Percentiles rank a stretch among this genome's conserved stretches.
Evolutionary conservation across 1,140 invertebrate genomes (phyloP).

Genomic region (Lepidostoma basale): DNA sequence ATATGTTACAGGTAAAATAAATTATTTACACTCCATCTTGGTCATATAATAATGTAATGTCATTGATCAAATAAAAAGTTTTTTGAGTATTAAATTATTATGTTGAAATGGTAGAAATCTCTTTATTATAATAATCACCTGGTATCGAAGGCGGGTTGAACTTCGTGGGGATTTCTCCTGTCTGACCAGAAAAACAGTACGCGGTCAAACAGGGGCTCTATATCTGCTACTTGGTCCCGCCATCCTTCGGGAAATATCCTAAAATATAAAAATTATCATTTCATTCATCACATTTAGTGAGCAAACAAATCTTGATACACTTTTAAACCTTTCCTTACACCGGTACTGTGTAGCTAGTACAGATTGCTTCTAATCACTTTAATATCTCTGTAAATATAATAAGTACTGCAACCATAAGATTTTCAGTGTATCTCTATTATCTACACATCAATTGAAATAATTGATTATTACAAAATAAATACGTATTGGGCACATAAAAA

Average conservation of each 20-base stretch:
- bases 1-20: background rate
- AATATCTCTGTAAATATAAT: too few species aligned
- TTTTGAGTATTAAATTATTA: background rate
- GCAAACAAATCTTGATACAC: too few species aligned
- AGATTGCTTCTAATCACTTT: too few species aligned
- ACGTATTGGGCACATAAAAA: too few species aligned
- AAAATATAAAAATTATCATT: conserved; percentile 29
- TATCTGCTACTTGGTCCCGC: conserved; percentile 83
- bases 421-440: too few species aligned
- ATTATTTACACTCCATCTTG: too few species aligned
- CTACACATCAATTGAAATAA: too few species aligned
- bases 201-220: conserved; percentile 91
- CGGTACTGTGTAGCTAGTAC: too few species aligned
- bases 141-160: conserved; percentile 86
- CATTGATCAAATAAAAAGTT: background rate
- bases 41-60: background rate
- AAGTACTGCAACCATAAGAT: too few species aligned
- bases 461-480: too few species aligned
- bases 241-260: conserved; percentile 90
- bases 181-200: conserved; percentile 98
- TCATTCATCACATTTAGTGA: too few species aligned
- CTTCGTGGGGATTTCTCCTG: conserved; percentile 94
- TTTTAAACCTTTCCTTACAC: too few species aligned
- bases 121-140: conserved; percentile 52
- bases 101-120: background rate